A percentile compares a stretch with the other conserved stretches of the same genome.
These are phyloP conservation scores for Aptenodytes patagonicus DNA, from an alignment of 2,113 vertebrate species.

Conservation along the genomic window DNA sequence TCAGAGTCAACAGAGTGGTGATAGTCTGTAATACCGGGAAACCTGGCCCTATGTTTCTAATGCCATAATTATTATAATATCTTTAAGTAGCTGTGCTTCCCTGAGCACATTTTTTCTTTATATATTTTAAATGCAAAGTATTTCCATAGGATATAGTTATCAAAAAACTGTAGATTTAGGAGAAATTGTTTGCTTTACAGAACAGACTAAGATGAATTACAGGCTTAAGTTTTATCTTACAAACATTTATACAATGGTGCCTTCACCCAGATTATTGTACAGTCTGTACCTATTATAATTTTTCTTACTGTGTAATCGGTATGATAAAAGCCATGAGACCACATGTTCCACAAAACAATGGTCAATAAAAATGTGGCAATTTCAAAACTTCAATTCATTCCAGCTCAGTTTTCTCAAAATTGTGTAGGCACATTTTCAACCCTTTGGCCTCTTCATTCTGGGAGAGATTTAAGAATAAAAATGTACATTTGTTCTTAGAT, in stretches of 20 bases:
- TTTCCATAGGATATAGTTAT: background rate
- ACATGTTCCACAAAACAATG: background rate
- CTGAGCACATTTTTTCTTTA: background rate
- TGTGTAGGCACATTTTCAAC: background rate
- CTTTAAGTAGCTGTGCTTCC: background rate
- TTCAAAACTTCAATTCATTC: background rate
- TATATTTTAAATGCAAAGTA: background rate
- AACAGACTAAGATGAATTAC: background rate
- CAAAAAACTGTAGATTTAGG: background rate
- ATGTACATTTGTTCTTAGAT: background rate
- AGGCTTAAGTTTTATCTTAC: background rate
- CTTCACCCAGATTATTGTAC: background rate
- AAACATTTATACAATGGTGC: background rate
- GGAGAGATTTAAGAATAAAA: background rate
- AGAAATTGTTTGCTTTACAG: background rate
- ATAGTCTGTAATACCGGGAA: background rate
- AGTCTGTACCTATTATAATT: background rate
- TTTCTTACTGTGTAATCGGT: background rate
- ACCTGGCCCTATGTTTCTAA: background rate
- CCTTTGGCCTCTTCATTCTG: background rate
- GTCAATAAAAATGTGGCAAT: rapidly evolving
- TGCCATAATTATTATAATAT: background rate
- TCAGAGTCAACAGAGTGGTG: background rate
- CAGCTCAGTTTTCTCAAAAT: background rate
- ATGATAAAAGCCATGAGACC: background rate